Percentiles rank a stretch among this genome's conserved stretches.
phyloP scores from a whole-genome alignment of 1,140 invertebrate species.

The Trissolcus basalis region DNA sequence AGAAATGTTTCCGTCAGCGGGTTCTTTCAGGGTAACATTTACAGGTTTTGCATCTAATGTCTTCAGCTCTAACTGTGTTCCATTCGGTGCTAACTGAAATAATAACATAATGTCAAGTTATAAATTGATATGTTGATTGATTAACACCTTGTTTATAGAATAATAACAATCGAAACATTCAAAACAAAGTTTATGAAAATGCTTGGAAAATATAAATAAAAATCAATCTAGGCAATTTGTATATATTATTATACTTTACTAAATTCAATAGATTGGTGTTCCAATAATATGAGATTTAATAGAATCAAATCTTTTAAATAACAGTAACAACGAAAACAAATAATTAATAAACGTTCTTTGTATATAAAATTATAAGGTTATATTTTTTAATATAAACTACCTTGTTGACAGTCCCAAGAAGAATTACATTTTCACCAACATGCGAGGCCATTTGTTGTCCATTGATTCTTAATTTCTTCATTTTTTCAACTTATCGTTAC shows the following conservation, averaged over 20 bases:
- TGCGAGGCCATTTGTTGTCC: slow-evolving; percentile 55
- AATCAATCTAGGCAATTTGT: too few relatives aligned
- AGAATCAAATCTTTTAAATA: too few relatives aligned
- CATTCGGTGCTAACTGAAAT: slow-evolving; percentile 62
- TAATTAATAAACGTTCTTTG: slow-evolving; percentile 6
- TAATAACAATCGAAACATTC: too few relatives aligned
- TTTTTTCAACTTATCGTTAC: not conserved
- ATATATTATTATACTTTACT: too few relatives aligned
- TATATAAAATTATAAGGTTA: slow-evolving; percentile 8
- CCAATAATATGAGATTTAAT: too few relatives aligned
- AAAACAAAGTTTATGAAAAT: too few relatives aligned
- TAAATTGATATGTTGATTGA: too few relatives aligned
- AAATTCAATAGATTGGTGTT: too few relatives aligned
- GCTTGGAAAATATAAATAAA: too few relatives aligned
- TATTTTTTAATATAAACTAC: slow-evolving; percentile 45
- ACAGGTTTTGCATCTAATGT: slow-evolving; percentile 65
- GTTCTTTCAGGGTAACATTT: slow-evolving; percentile 63
- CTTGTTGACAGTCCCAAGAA: slow-evolving; percentile 62
- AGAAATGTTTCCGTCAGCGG: slow-evolving; percentile 49
- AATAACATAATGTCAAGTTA: not conserved
- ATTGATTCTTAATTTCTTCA: slow-evolving; percentile 46
- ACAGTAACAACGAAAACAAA: not conserved
- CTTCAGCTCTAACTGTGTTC: slow-evolving; percentile 63
- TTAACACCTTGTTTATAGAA: too few relatives aligned
- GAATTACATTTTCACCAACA: slow-evolving; percentile 57